Percentiles rank a stretch among this genome's conserved stretches.
Conservation (phyloP, 2,888 invertebrate genomes). For the Chymomyza fuscimana region DNA sequence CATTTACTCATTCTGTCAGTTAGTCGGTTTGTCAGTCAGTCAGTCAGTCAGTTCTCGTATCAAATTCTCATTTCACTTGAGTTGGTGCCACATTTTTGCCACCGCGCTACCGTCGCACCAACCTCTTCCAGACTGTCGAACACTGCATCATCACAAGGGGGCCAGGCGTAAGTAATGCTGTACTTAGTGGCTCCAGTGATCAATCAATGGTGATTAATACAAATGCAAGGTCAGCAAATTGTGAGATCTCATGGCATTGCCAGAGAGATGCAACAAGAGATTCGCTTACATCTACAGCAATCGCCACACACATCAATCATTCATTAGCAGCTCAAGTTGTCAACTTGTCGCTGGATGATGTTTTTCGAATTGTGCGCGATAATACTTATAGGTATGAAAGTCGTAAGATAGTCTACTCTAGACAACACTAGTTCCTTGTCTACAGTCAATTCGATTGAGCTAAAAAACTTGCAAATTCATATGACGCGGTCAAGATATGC, state of each 20-base stretch:
- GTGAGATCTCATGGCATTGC: slow-evolving; percentile 21
- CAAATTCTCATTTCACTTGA: slow-evolving; percentile 46
- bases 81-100: slow-evolving; percentile 50
- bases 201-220: slow-evolving; percentile 76
- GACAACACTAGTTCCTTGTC: neutral
- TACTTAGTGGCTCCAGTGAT: slow-evolving; percentile 69
- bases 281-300: slow-evolving; percentile 28
- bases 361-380: slow-evolving; percentile 18
- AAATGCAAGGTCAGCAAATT: slow-evolving; percentile 70
- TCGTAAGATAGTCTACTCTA: slow-evolving; percentile 37
- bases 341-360: slow-evolving; percentile 47
- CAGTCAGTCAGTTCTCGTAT: slow-evolving; percentile 37
- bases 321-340: slow-evolving; percentile 72
- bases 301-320: slow-evolving; percentile 71
- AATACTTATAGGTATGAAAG: slow-evolving; percentile 27
- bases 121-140: slow-evolving; percentile 9
- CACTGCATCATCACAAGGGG: slow-evolving; percentile 18
- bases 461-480: slow-evolving; percentile 38
- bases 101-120: slow-evolving; percentile 21
- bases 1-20: neutral
- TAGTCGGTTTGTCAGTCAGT: slow-evolving; percentile 31
- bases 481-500: slow-evolving; percentile 45
- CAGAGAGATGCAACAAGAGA: neutral
- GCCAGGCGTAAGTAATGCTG: slow-evolving; percentile 36
- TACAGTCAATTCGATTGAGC: slow-evolving; percentile 41